Conservation (phyloP, 2,888 invertebrate species). For the Elegia similella region DNA sequence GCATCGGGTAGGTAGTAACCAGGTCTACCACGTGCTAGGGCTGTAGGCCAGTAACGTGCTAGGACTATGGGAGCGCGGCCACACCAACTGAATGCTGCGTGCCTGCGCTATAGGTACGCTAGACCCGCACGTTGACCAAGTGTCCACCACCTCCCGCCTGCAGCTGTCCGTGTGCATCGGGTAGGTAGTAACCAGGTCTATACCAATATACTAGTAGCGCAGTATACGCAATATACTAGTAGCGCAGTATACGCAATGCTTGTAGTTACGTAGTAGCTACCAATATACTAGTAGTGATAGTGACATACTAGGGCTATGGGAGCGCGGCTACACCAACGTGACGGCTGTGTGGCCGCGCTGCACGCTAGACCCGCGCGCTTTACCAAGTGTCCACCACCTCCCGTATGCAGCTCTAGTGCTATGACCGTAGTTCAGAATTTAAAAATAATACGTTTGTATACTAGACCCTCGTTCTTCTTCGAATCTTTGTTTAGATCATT, state of each 20-base stretch:
- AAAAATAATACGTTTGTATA: no score
- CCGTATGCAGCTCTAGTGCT: constrained; percentile 83
- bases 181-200: constrained; percentile 63
- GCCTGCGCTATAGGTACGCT: constrained; percentile 93
- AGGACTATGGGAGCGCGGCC: constrained; percentile 90
- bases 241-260: no score
- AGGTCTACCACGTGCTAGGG: no score
- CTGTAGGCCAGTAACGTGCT: constrained; percentile 61
- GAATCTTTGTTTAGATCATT: no score
- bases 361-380: constrained; percentile 91
- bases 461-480: no score
- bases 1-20: constrained; percentile 82
- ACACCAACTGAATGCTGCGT: constrained; percentile 93
- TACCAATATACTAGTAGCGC: no score
- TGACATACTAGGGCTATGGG: constrained; percentile 86
- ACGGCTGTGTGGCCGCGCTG: constrained; percentile 94
- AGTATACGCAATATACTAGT: no score
- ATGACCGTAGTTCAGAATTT: no score
- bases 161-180: constrained; percentile 91
- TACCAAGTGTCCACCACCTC: constrained; percentile 89
- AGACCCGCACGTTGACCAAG: constrained; percentile 92
- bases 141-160: constrained; percentile 88
- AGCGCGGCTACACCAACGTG: constrained; percentile 91
- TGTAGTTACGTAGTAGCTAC: no score
- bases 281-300: no score